phyloP scores from a whole-genome alignment of 2,797 vertebrate genomes.

The Sylvilagus floridanus region DNA sequence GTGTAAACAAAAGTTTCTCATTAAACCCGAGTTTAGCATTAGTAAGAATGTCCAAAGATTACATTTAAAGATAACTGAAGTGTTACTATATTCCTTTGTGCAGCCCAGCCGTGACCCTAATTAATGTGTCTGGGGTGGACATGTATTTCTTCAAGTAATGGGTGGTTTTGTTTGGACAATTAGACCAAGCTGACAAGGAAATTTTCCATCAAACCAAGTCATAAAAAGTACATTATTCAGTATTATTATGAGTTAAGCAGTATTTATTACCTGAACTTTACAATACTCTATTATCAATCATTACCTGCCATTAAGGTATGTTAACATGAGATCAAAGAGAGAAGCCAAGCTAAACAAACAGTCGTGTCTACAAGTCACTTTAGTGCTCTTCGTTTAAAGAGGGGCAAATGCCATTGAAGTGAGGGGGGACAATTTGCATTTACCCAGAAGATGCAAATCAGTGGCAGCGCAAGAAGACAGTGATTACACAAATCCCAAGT shows the following conservation, averaged over 20 bases:
- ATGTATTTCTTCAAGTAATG: conserved; percentile 90
- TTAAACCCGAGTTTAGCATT: conserved; percentile 89
- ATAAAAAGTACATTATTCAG: conserved; percentile 94
- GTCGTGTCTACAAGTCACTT: conserved; percentile 84
- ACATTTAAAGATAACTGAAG: conserved; percentile 89
- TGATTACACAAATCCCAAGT: conserved; percentile 68
- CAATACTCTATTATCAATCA: conserved; percentile 92
- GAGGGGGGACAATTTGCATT: conserved; percentile 84
- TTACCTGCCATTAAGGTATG: conserved; percentile 93
- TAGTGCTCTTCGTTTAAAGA: conserved; percentile 84
- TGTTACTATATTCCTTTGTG: conserved; percentile 89
- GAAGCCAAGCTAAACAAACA: conserved; percentile 91
- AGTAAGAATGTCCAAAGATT: conserved; percentile 88
- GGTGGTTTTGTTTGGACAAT: conserved; percentile 92
- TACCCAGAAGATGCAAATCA: conserved; percentile 84
- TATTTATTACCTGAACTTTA: conserved; percentile 92
- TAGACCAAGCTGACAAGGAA: conserved; percentile 90
- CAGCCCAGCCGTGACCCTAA: conserved; percentile 90
- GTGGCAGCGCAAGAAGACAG: conserved; percentile 56
- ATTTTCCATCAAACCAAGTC: conserved; percentile 91
- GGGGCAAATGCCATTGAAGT: conserved; percentile 80
- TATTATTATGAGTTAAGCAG: conserved; percentile 92
- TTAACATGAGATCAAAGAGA: conserved; percentile 91
- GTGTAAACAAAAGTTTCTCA: conserved; percentile 89
- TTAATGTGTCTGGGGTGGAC: conserved; percentile 90